A percentile compares a stretch with the other conserved stretches of the same genome.
phyloP scores from a whole-genome alignment of 2,888 invertebrate genomes.

The Pyralis farinalis region DNA sequence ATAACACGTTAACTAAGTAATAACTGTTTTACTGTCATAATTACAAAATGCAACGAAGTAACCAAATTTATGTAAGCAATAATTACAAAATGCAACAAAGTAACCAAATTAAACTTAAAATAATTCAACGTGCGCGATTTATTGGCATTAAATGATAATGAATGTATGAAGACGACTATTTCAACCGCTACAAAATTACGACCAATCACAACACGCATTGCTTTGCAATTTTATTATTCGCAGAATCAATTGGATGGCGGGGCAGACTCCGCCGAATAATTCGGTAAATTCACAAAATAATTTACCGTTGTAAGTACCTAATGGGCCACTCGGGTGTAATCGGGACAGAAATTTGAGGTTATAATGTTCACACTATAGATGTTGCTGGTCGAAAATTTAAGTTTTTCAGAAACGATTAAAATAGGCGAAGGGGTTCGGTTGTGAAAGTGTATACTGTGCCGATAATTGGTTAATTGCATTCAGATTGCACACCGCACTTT shows the following conservation, averaged over 20 bases:
- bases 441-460: slow-evolving; percentile 23
- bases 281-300: slow-evolving; percentile 43
- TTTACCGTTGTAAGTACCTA: slow-evolving; percentile 54
- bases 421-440: slow-evolving; percentile 12
- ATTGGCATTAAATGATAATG: background rate
- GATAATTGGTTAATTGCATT: slow-evolving; percentile 46
- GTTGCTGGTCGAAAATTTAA: background rate
- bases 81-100: too few species aligned
- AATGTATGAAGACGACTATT: background rate
- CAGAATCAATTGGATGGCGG: slow-evolving; percentile 53
- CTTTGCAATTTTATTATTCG: slow-evolving; percentile 56
- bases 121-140: background rate
- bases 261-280: slow-evolving; percentile 45
- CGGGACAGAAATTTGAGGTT: background rate
- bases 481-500: slow-evolving; percentile 29
- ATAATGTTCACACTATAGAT: slow-evolving; percentile 7
- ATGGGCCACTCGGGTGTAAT: slow-evolving; percentile 18
- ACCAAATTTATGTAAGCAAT: too few species aligned
- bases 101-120: background rate
- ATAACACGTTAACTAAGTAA: too few species aligned
- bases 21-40: too few species aligned
- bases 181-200: slow-evolving; percentile 22
- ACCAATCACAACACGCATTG: slow-evolving; percentile 43
- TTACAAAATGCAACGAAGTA: too few species aligned
- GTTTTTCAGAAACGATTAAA: slow-evolving; percentile 20